These are phyloP conservation scores for Crotalus viridis DNA, from an alignment of 2,113 vertebrate species.

Conservation along the genomic window DNA sequence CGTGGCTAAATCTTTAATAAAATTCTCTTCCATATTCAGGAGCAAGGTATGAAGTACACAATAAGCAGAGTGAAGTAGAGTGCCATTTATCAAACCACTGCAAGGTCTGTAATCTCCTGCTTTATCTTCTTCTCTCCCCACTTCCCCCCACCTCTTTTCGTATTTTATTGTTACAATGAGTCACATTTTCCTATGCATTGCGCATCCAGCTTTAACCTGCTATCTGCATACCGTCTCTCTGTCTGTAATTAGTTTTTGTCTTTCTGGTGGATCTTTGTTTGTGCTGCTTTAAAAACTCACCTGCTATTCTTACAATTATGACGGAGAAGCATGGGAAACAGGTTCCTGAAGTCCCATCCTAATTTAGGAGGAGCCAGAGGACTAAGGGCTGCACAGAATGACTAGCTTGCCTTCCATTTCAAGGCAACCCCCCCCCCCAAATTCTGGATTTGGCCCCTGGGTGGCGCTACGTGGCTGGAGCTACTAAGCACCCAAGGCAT, in stretches of 20 bases:
- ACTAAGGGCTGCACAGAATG: slow-evolving; percentile 27
- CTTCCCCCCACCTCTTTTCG: slow-evolving; percentile 58
- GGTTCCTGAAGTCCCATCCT: slow-evolving; percentile 36
- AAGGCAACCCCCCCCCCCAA: slow-evolving; percentile 22
- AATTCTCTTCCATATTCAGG: slow-evolving; percentile 96
- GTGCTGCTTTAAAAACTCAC: slow-evolving; percentile 43
- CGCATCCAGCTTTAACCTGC: slow-evolving; percentile 57
- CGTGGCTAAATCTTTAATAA: slow-evolving; percentile 97
- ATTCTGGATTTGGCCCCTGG: slow-evolving; percentile 71
- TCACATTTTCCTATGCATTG: slow-evolving; percentile 73
- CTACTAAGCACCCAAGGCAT: slow-evolving; percentile 51
- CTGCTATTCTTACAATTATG: slow-evolving; percentile 4
- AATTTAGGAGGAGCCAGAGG: slow-evolving; percentile 34
- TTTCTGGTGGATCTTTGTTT: slow-evolving; percentile 58
- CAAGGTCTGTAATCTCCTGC: slow-evolving; percentile 79
- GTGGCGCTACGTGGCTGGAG: slow-evolving; percentile 72
- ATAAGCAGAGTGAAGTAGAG: slow-evolving; percentile 79
- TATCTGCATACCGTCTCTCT: slow-evolving; percentile 44
- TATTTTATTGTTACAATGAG: slow-evolving; percentile 76
- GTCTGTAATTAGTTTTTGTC: slow-evolving; percentile 62
- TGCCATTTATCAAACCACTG: slow-evolving; percentile 83
- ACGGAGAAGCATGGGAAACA: slow-evolving; percentile 25
- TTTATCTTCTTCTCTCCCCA: slow-evolving; percentile 74
- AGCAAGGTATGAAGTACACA: slow-evolving; percentile 86
- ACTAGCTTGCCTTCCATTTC: slow-evolving; percentile 35